These are phyloP conservation scores for Cordylochernes scorpioides DNA, from an alignment of 2,888 invertebrate species.

Conservation along the genomic window DNA sequence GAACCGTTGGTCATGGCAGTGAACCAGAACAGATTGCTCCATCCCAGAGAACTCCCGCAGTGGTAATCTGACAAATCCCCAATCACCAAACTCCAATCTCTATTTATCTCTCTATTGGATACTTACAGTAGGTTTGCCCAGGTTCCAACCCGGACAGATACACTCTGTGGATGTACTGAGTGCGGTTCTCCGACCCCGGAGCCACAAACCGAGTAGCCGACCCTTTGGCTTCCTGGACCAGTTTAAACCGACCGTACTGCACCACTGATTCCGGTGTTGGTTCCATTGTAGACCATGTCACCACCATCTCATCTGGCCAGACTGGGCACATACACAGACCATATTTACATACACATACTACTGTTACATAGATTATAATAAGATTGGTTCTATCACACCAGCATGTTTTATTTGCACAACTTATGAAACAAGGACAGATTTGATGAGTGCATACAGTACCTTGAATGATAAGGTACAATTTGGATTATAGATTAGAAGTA, in stretches of 20 bases:
- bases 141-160: slow-evolving; percentile 22
- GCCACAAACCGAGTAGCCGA: slow-evolving; percentile 33
- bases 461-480: no score
- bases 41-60: slow-evolving; percentile 16
- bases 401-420: no score
- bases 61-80: slow-evolving; percentile 16
- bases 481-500: no score
- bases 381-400: no score
- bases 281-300: slow-evolving; percentile 17
- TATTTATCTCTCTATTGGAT: no score
- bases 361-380: no score
- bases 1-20: slow-evolving; percentile 16
- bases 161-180: slow-evolving; percentile 53
- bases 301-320: slow-evolving; percentile 15
- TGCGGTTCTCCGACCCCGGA: slow-evolving; percentile 35
- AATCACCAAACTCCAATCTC: no score
- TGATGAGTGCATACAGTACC: no score
- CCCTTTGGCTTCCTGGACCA: slow-evolving; percentile 6
- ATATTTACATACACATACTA: no score
- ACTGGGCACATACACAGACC: no score
- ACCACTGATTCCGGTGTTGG: slow-evolving; percentile 13
- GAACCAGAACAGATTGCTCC: slow-evolving; percentile 19
- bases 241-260: slow-evolving; percentile 14
- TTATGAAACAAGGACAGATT: no score
- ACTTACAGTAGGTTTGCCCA: slow-evolving; percentile 1